Percentiles rank a stretch among this genome's conserved stretches.
Evolutionary conservation across 2,113 vertebrate genomes (phyloP).

Genomic region (Malaclemys terrapin): DNA sequence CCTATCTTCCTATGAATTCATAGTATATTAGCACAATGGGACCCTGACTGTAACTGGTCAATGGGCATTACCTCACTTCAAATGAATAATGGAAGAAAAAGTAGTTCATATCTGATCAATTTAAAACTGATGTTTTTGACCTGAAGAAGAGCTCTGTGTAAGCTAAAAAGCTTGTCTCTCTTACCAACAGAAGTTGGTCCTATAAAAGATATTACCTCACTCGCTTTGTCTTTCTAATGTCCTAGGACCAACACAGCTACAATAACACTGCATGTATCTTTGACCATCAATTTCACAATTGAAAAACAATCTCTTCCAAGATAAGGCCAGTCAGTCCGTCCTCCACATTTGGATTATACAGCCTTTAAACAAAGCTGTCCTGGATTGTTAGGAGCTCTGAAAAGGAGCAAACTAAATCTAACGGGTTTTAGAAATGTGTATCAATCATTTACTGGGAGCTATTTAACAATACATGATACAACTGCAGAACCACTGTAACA

Average conservation of each 20-base stretch:
- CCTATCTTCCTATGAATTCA: neutral
- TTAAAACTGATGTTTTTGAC: neutral
- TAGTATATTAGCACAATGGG: neutral
- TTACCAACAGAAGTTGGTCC: neutral
- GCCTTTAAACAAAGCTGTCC: neutral
- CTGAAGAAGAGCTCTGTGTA: neutral
- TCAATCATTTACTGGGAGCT: neutral
- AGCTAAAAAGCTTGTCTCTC: neutral
- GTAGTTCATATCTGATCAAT: neutral
- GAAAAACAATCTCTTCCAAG: conserved; percentile 25
- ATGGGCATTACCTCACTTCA: neutral
- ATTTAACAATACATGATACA: neutral
- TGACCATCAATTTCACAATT: conserved; percentile 8
- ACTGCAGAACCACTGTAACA: conserved; percentile 42
- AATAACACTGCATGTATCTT: neutral
- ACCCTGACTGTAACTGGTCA: neutral
- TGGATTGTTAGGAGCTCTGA: neutral
- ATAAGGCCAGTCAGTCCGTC: conserved; percentile 25
- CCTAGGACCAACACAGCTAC: neutral
- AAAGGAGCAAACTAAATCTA: neutral
- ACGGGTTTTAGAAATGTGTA: neutral
- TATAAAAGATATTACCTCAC: neutral
- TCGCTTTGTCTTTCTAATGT: neutral
- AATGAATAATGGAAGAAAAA: neutral
- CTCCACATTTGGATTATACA: neutral